A percentile compares a stretch with the other conserved stretches of the same genome.
Conservation (phyloP, 2,113 vertebrate genomes). For the Oncorhynchus gorbuscha region DNA sequence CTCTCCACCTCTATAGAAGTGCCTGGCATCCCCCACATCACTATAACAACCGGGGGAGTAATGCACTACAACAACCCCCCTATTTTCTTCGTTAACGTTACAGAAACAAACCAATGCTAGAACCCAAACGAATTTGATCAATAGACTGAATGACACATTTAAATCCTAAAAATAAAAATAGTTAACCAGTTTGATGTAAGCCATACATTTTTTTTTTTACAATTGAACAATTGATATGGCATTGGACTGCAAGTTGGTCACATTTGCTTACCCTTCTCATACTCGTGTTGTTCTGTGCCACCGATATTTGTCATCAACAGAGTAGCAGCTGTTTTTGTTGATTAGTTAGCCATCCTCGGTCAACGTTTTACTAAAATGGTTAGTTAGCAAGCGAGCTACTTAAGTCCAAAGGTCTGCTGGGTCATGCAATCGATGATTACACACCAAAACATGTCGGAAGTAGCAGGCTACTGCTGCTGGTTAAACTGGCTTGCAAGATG, state of each 20-base stretch:
- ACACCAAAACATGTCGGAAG: slow-evolving; percentile 49
- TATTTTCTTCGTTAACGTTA: slow-evolving; percentile 9
- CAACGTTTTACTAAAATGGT: background rate
- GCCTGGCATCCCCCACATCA: slow-evolving; percentile 70
- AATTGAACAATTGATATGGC: too few relatives aligned
- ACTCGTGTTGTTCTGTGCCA: slow-evolving; percentile 46
- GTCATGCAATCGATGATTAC: slow-evolving; percentile 14
- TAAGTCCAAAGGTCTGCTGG: slow-evolving; percentile 36
- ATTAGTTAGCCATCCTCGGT: slow-evolving; percentile 52
- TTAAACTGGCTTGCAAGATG: slow-evolving; percentile 38
- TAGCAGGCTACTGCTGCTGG: slow-evolving; percentile 5
- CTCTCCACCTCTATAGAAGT: slow-evolving; percentile 30
- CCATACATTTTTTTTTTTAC: too few relatives aligned
- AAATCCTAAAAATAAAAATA: too few relatives aligned
- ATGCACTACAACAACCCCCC: slow-evolving; percentile 65
- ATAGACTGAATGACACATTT: background rate
- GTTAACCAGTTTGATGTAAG: too few relatives aligned
- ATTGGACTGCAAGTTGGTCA: background rate
- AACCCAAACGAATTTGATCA: background rate
- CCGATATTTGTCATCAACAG: slow-evolving; percentile 43
- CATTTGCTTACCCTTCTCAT: slow-evolving; percentile 64
- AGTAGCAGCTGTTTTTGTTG: slow-evolving; percentile 45
- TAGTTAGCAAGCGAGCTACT: slow-evolving; percentile 1
- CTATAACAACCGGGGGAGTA: slow-evolving; percentile 74
- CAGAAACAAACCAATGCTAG: background rate